These are phyloP conservation scores for Pomatostomus ruficeps DNA, from an alignment of 2,113 vertebrate species.

Conservation along the genomic window DNA sequence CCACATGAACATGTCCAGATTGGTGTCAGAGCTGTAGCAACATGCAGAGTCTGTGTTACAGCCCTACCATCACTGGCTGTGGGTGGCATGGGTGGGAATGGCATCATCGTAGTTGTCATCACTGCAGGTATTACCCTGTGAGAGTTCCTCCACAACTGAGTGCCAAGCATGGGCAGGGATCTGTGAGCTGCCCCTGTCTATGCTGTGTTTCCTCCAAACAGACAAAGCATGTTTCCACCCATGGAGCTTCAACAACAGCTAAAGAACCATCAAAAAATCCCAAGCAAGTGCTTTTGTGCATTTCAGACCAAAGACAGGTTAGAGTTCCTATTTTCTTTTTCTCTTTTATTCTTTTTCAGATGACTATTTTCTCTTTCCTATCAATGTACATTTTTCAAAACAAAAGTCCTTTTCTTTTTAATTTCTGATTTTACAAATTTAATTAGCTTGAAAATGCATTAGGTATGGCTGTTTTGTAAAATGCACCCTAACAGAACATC, in stretches of 20 bases:
- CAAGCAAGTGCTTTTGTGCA: neutral
- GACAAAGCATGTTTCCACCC: neutral
- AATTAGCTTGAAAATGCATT: neutral
- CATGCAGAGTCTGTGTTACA: neutral
- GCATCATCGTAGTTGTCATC: too few species aligned
- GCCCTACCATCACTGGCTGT: neutral
- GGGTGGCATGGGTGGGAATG: accelerated
- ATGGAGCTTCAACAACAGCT: neutral
- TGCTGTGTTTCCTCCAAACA: accelerated
- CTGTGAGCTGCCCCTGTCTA: neutral
- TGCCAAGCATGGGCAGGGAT: neutral
- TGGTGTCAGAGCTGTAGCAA: neutral
- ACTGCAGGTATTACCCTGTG: neutral
- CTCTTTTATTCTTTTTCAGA: neutral
- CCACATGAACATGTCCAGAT: neutral
- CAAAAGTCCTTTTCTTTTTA: neutral
- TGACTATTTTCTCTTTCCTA: neutral
- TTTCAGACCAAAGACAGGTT: neutral
- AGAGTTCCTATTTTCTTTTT: neutral
- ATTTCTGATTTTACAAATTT: neutral
- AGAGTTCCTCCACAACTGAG: neutral
- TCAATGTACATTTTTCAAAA: neutral
- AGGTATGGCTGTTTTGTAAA: neutral
- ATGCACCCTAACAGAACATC: neutral
- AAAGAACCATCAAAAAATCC: neutral